phyloP scores from a whole-genome alignment of 1,140 invertebrate species.

The Macrostomum lignano region DNA sequence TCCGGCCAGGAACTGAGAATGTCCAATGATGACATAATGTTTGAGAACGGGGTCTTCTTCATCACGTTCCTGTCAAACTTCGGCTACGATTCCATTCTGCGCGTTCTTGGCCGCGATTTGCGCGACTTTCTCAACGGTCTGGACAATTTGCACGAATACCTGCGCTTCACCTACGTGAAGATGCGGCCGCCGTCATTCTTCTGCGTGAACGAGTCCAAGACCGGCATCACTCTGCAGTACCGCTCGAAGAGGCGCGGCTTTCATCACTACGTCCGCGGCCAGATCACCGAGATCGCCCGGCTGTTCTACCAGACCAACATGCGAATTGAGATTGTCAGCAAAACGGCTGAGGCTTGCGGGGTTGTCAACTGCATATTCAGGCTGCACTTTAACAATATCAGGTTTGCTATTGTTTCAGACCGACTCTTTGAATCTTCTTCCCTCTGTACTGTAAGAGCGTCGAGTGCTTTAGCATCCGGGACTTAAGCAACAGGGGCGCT shows the following conservation, averaged over 20 bases:
- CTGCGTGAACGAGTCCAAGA: slow-evolving; percentile 58
- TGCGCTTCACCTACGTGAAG: slow-evolving; percentile 51
- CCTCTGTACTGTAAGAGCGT: too few relatives aligned
- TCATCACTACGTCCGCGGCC: slow-evolving; percentile 74
- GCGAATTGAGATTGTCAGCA: slow-evolving; percentile 50
- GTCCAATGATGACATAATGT: slow-evolving; percentile 7
- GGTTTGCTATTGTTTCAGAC: slow-evolving; percentile 4
- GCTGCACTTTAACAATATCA: neutral
- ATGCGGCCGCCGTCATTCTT: slow-evolving; percentile 69
- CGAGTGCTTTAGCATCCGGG: neutral
- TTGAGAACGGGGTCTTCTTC: slow-evolving; percentile 8
- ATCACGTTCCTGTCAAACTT: slow-evolving; percentile 8
- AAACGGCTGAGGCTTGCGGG: slow-evolving; percentile 55
- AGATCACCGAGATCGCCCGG: slow-evolving; percentile 44
- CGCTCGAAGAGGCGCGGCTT: slow-evolving; percentile 59
- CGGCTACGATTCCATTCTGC: slow-evolving; percentile 38
- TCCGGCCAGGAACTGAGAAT: too few relatives aligned
- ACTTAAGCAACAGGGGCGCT: neutral
- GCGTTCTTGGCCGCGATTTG: slow-evolving; percentile 52
- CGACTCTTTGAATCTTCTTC: slow-evolving; percentile 2
- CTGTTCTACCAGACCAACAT: slow-evolving; percentile 67
- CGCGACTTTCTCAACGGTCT: slow-evolving; percentile 69
- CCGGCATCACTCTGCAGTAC: slow-evolving; percentile 48
- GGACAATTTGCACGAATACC: slow-evolving; percentile 60
- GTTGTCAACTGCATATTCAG: slow-evolving; percentile 11